phyloP scores from a whole-genome alignment of 2,888 invertebrate genomes.

The Drosophila meridionalis region DNA sequence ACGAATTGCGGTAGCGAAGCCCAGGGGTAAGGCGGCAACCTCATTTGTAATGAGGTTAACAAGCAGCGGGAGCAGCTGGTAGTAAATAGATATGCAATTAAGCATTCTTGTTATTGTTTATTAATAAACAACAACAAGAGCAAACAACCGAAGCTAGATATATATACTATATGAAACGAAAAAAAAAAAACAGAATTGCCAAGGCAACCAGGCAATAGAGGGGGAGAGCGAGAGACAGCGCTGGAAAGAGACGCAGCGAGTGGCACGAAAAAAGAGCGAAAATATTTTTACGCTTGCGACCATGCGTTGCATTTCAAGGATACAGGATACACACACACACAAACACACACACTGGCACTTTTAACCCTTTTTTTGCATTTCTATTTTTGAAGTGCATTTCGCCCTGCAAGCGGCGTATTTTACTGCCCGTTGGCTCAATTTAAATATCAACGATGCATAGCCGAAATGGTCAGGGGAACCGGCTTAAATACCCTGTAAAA shows the following conservation, averaged over 20 bases:
- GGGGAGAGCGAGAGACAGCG: neutral
- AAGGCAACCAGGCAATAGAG: slow-evolving; percentile 52
- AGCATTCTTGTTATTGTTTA: slow-evolving; percentile 75
- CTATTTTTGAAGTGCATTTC: slow-evolving; percentile 79
- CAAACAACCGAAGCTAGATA: slow-evolving; percentile 38
- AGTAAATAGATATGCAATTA: slow-evolving; percentile 65
- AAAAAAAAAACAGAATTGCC: slow-evolving; percentile 57
- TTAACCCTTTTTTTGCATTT: slow-evolving; percentile 68
- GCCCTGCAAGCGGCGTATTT: slow-evolving; percentile 56
- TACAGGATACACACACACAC: slow-evolving; percentile 43
- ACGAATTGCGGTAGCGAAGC: slow-evolving; percentile 1
- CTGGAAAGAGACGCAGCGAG: neutral
- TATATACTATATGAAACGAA: neutral
- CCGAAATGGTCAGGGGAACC: slow-evolving; percentile 59
- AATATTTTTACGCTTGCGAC: slow-evolving; percentile 35
- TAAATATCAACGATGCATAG: slow-evolving; percentile 80
- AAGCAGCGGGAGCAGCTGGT: slow-evolving; percentile 52
- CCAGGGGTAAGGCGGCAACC: neutral
- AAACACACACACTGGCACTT: slow-evolving; percentile 36
- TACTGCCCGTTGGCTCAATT: slow-evolving; percentile 76
- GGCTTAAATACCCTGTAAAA: slow-evolving; percentile 49
- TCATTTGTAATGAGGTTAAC: slow-evolving; percentile 44
- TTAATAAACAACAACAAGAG: slow-evolving; percentile 75
- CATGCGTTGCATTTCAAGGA: slow-evolving; percentile 69
- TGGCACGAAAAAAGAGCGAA: slow-evolving; percentile 16